Evolutionary conservation across 2,113 vertebrate genomes (phyloP).

Genomic region (Colaptes auratus): DNA sequence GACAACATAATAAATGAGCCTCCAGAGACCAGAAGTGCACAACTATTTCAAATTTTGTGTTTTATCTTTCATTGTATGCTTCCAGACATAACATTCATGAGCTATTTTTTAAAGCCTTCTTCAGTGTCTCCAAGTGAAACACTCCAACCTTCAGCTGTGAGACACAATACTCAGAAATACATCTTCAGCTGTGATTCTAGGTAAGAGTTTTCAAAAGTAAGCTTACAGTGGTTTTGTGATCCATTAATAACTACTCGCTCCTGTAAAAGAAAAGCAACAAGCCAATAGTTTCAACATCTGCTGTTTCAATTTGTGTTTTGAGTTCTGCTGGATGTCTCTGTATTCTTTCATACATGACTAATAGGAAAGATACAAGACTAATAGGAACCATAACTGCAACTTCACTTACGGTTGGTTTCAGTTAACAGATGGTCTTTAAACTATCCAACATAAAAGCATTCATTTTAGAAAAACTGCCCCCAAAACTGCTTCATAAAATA

Average conservation of each 20-base stretch:
- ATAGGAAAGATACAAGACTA: constrained; percentile 81
- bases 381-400: constrained; percentile 79
- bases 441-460: constrained; percentile 80
- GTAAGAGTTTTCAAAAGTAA: constrained; percentile 42
- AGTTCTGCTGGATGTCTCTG: constrained; percentile 72
- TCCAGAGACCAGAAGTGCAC: constrained; percentile 56
- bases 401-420: constrained; percentile 77
- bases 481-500: constrained; percentile 81
- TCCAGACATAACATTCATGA: constrained; percentile 59
- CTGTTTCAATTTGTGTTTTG: constrained; percentile 73
- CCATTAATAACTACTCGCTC: constrained; percentile 69
- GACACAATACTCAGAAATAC: constrained; percentile 36
- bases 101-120: constrained; percentile 44
- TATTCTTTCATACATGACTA: constrained; percentile 80
- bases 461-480: constrained; percentile 76
- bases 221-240: constrained; percentile 42
- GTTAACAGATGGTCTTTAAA: constrained; percentile 83
- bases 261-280: constrained; percentile 60
- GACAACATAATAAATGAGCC: constrained; percentile 77
- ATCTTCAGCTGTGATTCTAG: constrained; percentile 4
- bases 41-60: constrained; percentile 69
- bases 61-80: constrained; percentile 62
- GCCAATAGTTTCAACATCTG: constrained; percentile 72
- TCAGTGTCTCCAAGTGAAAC: constrained; percentile 62
- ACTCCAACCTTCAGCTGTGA: constrained; percentile 43